Percentiles rank a stretch among this genome's conserved stretches.
Conservation (phyloP, 2,797 vertebrate genomes). For the Hippocampus kuda region DNA sequence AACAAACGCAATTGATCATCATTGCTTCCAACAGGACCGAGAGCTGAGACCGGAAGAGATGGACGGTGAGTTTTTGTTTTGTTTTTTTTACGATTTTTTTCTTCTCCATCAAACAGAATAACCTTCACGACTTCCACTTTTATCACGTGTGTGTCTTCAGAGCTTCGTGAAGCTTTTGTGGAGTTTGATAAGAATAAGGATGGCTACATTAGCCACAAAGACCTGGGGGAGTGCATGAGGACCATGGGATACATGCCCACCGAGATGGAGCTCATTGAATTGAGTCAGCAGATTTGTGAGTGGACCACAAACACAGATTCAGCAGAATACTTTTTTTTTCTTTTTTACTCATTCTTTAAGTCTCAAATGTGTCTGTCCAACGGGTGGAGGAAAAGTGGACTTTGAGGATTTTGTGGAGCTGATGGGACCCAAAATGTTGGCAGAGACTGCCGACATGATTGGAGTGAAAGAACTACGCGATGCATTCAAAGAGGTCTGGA, state of each 20-base stretch:
- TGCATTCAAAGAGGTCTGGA: conserved; percentile 78
- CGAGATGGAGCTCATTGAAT: conserved; percentile 96
- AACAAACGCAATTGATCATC: conserved; percentile 1
- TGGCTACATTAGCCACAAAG: conserved; percentile 81
- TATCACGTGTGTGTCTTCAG: conserved; percentile 49
- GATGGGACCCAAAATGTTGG: conserved; percentile 95
- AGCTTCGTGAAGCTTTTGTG: conserved; percentile 84
- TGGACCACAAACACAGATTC: conserved; percentile 7
- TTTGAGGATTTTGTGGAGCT: conserved; percentile 93
- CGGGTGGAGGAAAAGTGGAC: conserved; percentile 82
- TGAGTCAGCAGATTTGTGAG: conserved; percentile 89
- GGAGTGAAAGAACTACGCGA: conserved; percentile 88
- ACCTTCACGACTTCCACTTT: neutral
- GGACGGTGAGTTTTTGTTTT: conserved; percentile 62
- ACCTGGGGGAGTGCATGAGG: conserved; percentile 95
- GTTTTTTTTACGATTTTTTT: neutral
- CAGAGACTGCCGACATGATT: conserved; percentile 92
- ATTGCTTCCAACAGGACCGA: conserved; percentile 59
- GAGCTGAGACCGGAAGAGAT: conserved; percentile 69
- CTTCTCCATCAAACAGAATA: neutral
- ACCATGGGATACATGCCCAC: conserved; percentile 99
- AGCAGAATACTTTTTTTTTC: neutral
- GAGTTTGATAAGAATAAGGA: conserved; percentile 86
- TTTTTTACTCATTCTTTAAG: neutral
- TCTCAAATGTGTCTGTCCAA: conserved; percentile 16